These are phyloP conservation scores for Conus canariensis DNA, from an alignment of 2,888 invertebrate genomes.

Conservation along the genomic window DNA sequence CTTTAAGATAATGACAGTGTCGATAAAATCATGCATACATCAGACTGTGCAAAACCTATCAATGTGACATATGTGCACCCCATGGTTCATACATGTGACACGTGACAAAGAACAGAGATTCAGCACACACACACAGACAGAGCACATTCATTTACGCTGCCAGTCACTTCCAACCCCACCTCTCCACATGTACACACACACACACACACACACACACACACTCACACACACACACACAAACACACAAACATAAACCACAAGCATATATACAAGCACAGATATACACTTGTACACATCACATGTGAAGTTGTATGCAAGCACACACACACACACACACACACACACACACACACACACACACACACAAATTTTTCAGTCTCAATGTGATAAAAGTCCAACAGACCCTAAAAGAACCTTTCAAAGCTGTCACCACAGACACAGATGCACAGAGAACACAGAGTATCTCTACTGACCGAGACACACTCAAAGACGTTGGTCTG, in stretches of 20 bases:
- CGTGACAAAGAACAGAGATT: not conserved
- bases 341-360: not conserved
- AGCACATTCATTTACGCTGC: no score
- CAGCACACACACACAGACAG: not conserved
- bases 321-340: slow-evolving; percentile 13
- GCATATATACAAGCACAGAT: not conserved
- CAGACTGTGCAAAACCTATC: no score
- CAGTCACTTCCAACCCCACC: no score
- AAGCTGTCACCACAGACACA: not conserved
- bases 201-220: no score
- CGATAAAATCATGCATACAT: no score
- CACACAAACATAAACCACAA: not conserved
- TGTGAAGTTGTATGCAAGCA: no score
- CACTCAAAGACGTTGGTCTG: slow-evolving; percentile 90
- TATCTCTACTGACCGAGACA: slow-evolving; percentile 83
- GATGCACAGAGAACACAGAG: not conserved
- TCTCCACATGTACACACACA: no score
- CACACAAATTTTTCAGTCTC: not conserved
- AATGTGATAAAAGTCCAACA: not conserved
- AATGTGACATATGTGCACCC: no score
- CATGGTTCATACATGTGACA: no score
- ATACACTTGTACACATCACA: not conserved
- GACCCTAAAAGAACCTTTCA: not conserved
- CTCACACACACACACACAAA: no score
- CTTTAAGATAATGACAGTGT: no score